Base-by-base conservation (phyloP, 1,140 invertebrate genomes). In the Yoshiicerus persimilis region DNA sequence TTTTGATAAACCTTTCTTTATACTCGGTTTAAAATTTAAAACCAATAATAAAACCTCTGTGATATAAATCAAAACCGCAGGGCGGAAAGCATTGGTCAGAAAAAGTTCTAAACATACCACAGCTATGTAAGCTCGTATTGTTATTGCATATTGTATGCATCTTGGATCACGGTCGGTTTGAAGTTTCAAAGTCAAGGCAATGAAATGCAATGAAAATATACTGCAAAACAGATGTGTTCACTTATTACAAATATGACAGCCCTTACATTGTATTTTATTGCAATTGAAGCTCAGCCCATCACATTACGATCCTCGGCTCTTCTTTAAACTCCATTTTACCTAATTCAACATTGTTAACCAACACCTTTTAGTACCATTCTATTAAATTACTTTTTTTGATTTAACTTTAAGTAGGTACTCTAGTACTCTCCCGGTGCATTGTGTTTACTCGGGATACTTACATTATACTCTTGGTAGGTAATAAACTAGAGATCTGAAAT, bases 171-270 rank as follows among this genome's bases (percentile, higher is more conserved):
- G 30, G 66, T 70, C 66, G 66, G 66, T 27, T 13, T 30, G 16
- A 70, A 32, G 66, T 27, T 13, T 30, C 16, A 70, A 32, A 70
- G 66, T 70, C 66, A 70, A 70, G 66, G 66, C 66, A 25, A 64
- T 25, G 16, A 16, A 36, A 36, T 36, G 16, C 32, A 1, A 10
- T 30, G 25, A 70, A 30, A 30, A 70, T 56, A 56, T 56, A 70
- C 5, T 30, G 30, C 34, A 23, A 80, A 38, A 1, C 32, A 34
- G 30, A 77, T 38, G 32, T 36, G 75, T 34, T 34, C 75, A n/a
- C 34, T 80, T 32, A 80, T 23, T 80, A 80, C 75, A 80, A 80
- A 36, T 80, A 80, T 80, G 75, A 80, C 75, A 80, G 75, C 32
- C 11, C n/a, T 80, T 80, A 36, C 75, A 34, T 80, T 80, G 23